phyloP scores from a whole-genome alignment of 92 coral and sea anemone species.

The Meandrina meandrites region DNA sequence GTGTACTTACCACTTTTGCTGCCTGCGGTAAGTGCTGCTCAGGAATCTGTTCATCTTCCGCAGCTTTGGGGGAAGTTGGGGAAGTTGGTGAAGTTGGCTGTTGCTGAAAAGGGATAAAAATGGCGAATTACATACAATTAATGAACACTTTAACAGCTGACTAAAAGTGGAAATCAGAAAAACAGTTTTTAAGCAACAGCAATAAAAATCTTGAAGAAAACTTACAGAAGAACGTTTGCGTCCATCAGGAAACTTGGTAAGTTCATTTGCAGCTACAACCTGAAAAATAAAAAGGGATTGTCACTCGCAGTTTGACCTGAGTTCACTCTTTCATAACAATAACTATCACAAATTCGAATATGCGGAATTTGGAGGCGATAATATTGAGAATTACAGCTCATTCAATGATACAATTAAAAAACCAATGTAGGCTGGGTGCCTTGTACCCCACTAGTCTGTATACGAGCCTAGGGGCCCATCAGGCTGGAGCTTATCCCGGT shows the following conservation, averaged over 20 bases:
- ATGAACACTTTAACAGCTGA: not conserved
- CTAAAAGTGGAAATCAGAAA: not conserved
- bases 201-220: not conserved
- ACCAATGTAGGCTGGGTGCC: no score
- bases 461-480: no score
- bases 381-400: no score
- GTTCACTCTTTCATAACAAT: no score
- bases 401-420: no score
- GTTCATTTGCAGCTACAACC: conserved; percentile 37
- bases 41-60: conserved; percentile 4
- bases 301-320: no score
- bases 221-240: conserved; percentile 11
- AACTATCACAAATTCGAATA: no score
- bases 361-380: no score
- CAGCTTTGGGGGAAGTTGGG: conserved; percentile 11
- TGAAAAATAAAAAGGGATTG: not conserved
- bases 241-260: conserved; percentile 20
- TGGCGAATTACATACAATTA: not conserved
- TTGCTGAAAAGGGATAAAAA: not conserved
- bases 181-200: not conserved
- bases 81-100: conserved; percentile 24
- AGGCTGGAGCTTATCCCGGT: no score
- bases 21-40: conserved; percentile 15
- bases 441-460: no score
- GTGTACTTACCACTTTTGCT: conserved; percentile 13